Percentiles rank a stretch among this genome's conserved stretches.
phyloP scores from a whole-genome alignment of 1,140 invertebrate genomes.

The Papilio helenus region DNA sequence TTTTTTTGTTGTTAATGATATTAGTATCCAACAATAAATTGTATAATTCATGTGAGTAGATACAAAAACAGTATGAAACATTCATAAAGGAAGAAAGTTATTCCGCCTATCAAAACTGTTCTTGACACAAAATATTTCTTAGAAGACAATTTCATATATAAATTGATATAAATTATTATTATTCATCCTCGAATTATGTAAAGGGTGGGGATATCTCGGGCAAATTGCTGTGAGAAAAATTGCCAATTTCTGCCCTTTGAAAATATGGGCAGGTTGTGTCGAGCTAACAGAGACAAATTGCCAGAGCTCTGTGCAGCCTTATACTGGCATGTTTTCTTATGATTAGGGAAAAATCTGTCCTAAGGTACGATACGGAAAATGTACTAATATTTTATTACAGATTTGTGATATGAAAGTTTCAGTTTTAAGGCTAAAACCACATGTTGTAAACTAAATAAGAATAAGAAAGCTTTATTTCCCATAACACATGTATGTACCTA shows the following conservation, averaged over 20 bases:
- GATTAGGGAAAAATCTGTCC: slow-evolving; percentile 16
- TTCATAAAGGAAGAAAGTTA: not conserved
- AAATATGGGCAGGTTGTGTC: slow-evolving; percentile 40
- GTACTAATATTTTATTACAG: not conserved
- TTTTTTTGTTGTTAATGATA: too few relatives aligned
- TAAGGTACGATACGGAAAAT: not conserved
- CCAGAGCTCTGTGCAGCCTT: slow-evolving; percentile 6
- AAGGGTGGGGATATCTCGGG: slow-evolving; percentile 26
- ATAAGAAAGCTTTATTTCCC: too few relatives aligned
- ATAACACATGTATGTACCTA: too few relatives aligned
- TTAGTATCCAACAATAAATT: not conserved
- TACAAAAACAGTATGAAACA: not conserved
- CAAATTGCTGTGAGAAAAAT: slow-evolving; percentile 37
- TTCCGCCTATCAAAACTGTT: not conserved
- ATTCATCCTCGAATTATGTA: slow-evolving; percentile 29
- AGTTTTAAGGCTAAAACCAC: not conserved
- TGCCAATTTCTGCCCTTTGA: slow-evolving; percentile 40
- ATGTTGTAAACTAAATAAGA: too few relatives aligned
- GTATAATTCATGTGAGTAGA: not conserved
- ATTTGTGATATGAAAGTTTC: not conserved
- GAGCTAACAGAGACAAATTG: slow-evolving; percentile 38
- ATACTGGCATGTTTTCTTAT: slow-evolving; percentile 17
- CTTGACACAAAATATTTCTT: slow-evolving; percentile 10
- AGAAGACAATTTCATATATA: slow-evolving; percentile 16
- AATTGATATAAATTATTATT: slow-evolving; percentile 34